Percentiles rank a stretch among this genome's conserved stretches.
Conservation (phyloP, 2,113 vertebrate species). For the Chaetorhynchus papuensis region DNA sequence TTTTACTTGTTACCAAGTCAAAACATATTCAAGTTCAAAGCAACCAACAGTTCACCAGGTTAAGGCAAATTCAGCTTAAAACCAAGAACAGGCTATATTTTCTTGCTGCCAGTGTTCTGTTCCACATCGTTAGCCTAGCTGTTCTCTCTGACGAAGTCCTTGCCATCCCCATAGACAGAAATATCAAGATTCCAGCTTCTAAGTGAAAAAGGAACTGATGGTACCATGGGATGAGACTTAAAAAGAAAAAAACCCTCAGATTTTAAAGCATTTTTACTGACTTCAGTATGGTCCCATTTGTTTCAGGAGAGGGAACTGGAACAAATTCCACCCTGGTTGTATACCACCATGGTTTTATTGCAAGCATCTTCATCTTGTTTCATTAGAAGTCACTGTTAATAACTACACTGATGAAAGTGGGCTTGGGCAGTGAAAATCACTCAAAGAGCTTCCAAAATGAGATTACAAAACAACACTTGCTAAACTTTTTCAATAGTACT, state of each 20-base stretch:
- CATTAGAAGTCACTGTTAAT: background rate
- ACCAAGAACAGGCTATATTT: background rate
- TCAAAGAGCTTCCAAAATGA: background rate
- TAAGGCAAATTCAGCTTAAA: background rate
- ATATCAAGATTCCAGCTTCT: background rate
- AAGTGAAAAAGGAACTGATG: background rate
- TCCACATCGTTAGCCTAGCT: background rate
- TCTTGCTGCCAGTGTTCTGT: background rate
- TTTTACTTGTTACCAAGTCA: background rate
- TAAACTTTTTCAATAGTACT: background rate
- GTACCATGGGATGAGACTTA: background rate
- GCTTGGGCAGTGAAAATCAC: background rate
- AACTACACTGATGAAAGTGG: background rate
- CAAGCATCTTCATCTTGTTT: background rate
- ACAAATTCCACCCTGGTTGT: background rate
- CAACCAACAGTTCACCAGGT: background rate
- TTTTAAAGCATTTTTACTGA: background rate
- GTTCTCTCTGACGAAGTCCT: background rate
- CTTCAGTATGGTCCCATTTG: background rate
- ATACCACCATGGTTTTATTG: background rate
- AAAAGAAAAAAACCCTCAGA: background rate
- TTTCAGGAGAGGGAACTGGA: background rate
- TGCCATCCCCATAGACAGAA: background rate
- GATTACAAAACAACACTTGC: background rate
- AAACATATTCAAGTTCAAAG: background rate